These are phyloP conservation scores for Creontiades dilutus DNA, from an alignment of 2,888 invertebrate genomes.

Conservation along the genomic window DNA sequence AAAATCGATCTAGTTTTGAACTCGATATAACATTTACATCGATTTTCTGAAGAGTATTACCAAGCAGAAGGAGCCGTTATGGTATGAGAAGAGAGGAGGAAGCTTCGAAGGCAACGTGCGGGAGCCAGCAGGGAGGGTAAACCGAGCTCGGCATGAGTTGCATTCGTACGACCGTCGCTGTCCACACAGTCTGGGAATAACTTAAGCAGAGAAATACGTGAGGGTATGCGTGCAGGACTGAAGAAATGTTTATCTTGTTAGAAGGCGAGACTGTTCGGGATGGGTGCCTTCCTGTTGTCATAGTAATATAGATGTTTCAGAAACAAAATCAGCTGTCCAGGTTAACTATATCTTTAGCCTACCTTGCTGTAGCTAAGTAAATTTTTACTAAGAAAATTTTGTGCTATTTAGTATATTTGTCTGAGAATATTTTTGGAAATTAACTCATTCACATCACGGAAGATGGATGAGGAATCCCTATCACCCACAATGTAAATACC, in stretches of 20 bases:
- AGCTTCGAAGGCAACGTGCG: neutral
- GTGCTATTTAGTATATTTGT: too few relatives aligned
- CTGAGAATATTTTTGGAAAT: too few relatives aligned
- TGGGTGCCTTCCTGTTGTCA: neutral
- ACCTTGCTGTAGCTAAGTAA: too few relatives aligned
- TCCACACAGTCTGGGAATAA: conserved; percentile 4
- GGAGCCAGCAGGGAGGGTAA: neutral
- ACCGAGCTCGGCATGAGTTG: neutral
- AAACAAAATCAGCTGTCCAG: neutral
- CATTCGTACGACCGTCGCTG: conserved; percentile 8
- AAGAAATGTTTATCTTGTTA: conserved; percentile 16
- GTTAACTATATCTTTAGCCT: too few relatives aligned
- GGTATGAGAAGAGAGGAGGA: neutral
- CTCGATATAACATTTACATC: too few relatives aligned
- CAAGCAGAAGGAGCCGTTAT: too few relatives aligned
- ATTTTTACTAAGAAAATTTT: too few relatives aligned
- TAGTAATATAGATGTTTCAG: neutral
- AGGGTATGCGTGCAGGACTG: neutral
- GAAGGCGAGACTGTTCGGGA: neutral
- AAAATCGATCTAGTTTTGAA: too few relatives aligned
- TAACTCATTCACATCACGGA: too few relatives aligned
- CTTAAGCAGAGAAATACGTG: conserved; percentile 32
- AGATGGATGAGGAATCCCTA: too few relatives aligned
- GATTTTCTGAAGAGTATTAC: too few relatives aligned
- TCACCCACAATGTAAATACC: too few relatives aligned